Conservation (phyloP, 2,888 invertebrate species). For the Cryptocephalus primarius region DNA sequence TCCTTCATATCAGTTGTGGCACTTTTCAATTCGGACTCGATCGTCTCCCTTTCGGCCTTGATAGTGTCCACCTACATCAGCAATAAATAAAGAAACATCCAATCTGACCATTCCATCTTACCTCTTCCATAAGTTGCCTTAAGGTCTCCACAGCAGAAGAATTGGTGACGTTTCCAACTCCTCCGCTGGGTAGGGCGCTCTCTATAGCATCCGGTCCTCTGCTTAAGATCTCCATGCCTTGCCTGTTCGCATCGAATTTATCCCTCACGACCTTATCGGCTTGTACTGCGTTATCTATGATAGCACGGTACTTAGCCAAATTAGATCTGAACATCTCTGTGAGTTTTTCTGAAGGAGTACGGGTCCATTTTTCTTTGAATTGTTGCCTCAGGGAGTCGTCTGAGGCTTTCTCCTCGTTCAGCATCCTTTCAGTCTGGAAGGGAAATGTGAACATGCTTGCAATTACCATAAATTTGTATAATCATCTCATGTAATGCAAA, state of each 20-base stretch:
- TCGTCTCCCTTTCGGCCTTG: slow-evolving; percentile 79
- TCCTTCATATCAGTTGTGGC: slow-evolving; percentile 73
- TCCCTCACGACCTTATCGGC: slow-evolving; percentile 76
- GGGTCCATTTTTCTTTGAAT: slow-evolving; percentile 87
- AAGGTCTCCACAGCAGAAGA: slow-evolving; percentile 56
- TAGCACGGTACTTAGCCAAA: slow-evolving; percentile 84
- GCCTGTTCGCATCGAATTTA: slow-evolving; percentile 69
- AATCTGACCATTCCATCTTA: slow-evolving; percentile 21
- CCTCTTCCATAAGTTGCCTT: slow-evolving; percentile 67
- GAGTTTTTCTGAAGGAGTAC: slow-evolving; percentile 77
- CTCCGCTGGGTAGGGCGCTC: slow-evolving; percentile 56
- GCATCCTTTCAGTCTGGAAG: slow-evolving; percentile 58
- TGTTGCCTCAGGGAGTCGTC: slow-evolving; percentile 80
- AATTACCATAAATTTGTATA: too few relatives aligned
- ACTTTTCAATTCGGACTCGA: slow-evolving; percentile 78
- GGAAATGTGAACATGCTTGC: background rate
- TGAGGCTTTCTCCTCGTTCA: slow-evolving; percentile 85
- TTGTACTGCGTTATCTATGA: slow-evolving; percentile 78
- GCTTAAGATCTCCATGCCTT: slow-evolving; percentile 74
- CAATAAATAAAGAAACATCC: background rate
- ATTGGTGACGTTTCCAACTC: slow-evolving; percentile 41
- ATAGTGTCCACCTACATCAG: slow-evolving; percentile 60
- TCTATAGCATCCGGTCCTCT: slow-evolving; percentile 58
- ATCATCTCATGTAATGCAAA: too few relatives aligned
- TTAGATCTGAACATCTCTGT: slow-evolving; percentile 84